Evolutionary conservation across 1,140 invertebrate species (phyloP), one percentile per base, ranked within the genome.

Genomic region (Galendromus occidentalis): DNA sequence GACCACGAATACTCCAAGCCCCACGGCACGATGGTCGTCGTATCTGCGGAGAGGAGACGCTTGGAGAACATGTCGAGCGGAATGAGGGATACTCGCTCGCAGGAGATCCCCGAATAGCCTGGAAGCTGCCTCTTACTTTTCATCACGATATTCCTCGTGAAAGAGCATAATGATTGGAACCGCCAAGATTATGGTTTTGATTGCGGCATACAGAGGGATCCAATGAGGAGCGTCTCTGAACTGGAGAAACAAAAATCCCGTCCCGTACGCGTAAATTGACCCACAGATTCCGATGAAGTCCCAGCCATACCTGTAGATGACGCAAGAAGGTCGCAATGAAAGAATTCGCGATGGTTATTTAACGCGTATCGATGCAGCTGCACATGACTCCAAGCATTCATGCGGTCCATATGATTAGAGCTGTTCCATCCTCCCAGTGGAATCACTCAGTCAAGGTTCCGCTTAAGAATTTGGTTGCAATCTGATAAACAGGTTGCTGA

Each of bases 221-320:
- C 51, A 59, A 1, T 29, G 14, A 20, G 51, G 51, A 2, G 1
- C 14, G 14, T 59, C 51, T 33, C 51, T 25, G 51, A 59, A 59
- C 51, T 59, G 51, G 6, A 59, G 51, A 59, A 59, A 59, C 51
- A 59, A 22, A 25, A 59, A 59, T 17, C 51, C 51, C 25, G 25
- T 29, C 25, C 51, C 51, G 51, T 59, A 59, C 12, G 25, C 51
- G 9, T 59, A 59, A 18, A 59, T 59, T 33, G 51, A 59, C 12
- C 17, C 51, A 9, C 51, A 59, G 17, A 59, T 22, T 25, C 51
- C 51, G 14, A 59, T 22, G 33, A 59, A 59, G 20, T 59, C 51
- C 51, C 51, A 59, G 12, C 51, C 51, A 25, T 59, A 59, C 51
- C 51, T 59, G 51, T 29, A 59, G 25, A 47, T 22, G 18, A n/a